phyloP scores from a whole-genome alignment of 23 tunicate species.

The Halocynthia roretzi region DNA sequence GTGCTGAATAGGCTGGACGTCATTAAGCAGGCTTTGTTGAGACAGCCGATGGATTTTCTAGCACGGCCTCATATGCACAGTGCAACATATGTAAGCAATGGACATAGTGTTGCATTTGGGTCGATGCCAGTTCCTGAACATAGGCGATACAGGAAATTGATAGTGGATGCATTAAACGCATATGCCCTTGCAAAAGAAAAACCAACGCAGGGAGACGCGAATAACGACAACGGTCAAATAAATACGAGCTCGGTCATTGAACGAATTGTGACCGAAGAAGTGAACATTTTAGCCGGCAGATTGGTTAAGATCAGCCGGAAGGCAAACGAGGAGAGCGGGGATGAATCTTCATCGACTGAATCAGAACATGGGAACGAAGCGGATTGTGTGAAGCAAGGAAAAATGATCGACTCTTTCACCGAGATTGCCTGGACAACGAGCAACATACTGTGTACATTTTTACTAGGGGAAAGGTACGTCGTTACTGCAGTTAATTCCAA shows the following conservation, averaged over 20 bases:
- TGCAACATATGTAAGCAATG: slow-evolving; percentile 10
- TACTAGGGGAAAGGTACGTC: slow-evolving; percentile 17
- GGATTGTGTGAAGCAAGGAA: neutral
- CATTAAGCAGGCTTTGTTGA: slow-evolving; percentile 40
- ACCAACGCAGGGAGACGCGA: neutral
- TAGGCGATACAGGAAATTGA: slow-evolving; percentile 22
- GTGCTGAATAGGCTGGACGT: slow-evolving; percentile 46
- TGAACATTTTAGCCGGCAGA: slow-evolving; percentile 5
- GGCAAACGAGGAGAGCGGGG: too few relatives aligned
- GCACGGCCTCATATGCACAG: slow-evolving; percentile 29
- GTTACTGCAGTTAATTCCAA: too few relatives aligned
- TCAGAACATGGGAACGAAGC: neutral
- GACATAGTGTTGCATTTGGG: slow-evolving; percentile 44
- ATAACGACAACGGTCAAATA: neutral
- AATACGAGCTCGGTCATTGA: slow-evolving; percentile 8
- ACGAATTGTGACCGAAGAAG: slow-evolving; percentile 14
- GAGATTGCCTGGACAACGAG: slow-evolving; percentile 29
- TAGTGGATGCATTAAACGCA: slow-evolving; percentile 28
- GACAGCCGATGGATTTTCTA: slow-evolving; percentile 37
- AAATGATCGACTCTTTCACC: slow-evolving; percentile 2
- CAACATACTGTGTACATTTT: slow-evolving; percentile 20
- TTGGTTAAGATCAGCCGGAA: neutral
- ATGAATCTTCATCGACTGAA: too few relatives aligned
- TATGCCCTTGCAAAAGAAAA: slow-evolving; percentile 28
- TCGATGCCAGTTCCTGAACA: slow-evolving; percentile 27